Evolutionary conservation across 2,113 vertebrate species (phyloP).

Genomic region (Clarias macrocephalus): DNA sequence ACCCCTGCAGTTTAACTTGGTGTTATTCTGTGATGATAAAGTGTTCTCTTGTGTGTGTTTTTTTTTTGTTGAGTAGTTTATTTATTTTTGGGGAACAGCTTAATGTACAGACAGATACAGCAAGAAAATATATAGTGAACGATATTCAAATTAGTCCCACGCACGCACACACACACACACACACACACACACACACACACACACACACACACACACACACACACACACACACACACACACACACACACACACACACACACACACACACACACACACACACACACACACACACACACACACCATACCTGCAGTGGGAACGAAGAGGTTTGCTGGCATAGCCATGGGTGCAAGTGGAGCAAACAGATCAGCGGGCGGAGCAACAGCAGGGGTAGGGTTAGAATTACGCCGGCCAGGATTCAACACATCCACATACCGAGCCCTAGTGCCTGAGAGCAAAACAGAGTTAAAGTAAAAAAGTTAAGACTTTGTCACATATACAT

Average conservation of each 20-base stretch:
- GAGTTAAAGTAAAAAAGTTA: too few species aligned
- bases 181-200: background rate
- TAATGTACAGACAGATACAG: too few species aligned
- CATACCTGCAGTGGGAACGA: conserved; percentile 85
- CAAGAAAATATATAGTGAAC: too few species aligned
- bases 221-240: background rate
- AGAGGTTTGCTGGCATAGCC: conserved; percentile 83
- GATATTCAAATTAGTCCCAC: background rate
- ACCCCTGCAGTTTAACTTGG: too few species aligned
- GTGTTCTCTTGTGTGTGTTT: too few species aligned
- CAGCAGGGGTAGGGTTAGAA: conserved; percentile 65
- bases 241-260: conserved; percentile 62
- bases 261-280: conserved; percentile 60
- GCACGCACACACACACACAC: background rate
- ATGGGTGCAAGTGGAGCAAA: conserved; percentile 94
- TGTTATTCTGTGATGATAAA: too few species aligned
- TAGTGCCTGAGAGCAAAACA: conserved; percentile 65
- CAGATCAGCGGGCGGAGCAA: conserved; percentile 82
- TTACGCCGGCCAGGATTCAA: conserved; percentile 82
- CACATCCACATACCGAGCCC: conserved; percentile 89
- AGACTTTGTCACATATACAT: too few species aligned
- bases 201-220: conserved; percentile 66
- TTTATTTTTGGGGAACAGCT: too few species aligned
- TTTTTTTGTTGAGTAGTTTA: too few species aligned
- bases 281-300: background rate